Conservation (phyloP, 2,888 invertebrate species). For the Ophioninae sp. region DNA sequence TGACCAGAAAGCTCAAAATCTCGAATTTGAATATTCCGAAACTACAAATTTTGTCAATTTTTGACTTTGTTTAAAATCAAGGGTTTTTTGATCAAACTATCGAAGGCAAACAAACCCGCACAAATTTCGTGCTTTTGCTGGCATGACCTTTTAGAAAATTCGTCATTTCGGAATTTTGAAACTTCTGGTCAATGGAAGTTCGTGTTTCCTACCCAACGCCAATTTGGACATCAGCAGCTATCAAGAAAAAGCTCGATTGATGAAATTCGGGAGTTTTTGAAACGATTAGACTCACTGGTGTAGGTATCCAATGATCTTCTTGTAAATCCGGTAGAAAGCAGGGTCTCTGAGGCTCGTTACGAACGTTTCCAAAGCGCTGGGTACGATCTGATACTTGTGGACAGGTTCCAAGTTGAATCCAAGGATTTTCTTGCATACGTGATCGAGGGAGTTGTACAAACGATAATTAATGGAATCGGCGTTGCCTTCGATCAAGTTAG, state of each 20-base stretch:
- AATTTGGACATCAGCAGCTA: background rate
- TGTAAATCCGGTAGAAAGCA: constrained; percentile 86
- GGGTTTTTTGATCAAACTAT: no score
- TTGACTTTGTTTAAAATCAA: no score
- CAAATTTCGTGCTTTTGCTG: no score
- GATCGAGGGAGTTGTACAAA: constrained; percentile 83
- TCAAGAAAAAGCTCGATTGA: background rate
- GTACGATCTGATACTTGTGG: constrained; percentile 79
- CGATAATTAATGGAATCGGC: constrained; percentile 79
- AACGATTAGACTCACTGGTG: constrained; percentile 60
- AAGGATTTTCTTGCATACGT: constrained; percentile 82
- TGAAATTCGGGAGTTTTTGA: background rate
- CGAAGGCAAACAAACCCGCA: no score
- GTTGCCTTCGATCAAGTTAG: constrained; percentile 82
- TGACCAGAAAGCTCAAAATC: no score
- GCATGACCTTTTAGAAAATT: no score
- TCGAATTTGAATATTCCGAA: no score
- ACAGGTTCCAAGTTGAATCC: constrained; percentile 75
- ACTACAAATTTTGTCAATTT: no score
- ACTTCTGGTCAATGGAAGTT: no score
- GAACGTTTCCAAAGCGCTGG: constrained; percentile 85
- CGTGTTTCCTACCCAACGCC: no score
- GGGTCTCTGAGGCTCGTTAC: constrained; percentile 87
- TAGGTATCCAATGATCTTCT: constrained; percentile 83
- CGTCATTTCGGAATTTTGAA: no score